Evolutionary conservation across 2,888 invertebrate species (phyloP), one percentile per base, ranked within the genome.

Genomic region (Pollenia angustigena): DNA sequence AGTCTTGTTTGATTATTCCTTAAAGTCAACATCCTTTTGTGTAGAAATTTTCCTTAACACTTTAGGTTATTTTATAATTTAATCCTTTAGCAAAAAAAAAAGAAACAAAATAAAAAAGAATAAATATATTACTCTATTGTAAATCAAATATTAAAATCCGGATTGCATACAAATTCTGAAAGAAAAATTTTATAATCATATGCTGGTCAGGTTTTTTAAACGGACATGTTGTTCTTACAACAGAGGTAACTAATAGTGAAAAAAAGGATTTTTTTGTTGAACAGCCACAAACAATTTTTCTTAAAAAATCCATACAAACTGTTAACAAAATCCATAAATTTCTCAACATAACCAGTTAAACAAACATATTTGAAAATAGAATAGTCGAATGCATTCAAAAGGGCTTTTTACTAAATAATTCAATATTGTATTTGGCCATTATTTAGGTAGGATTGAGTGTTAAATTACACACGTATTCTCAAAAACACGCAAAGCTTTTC

Each of bases 91-190:
- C 14, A n/a, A 56, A 71, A 46, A 4, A 14, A 8, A 4, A 4
- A 23, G 1, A 32, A 32, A 32, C n/a, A n/a, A n/a, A n/a, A n/a
- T n/a, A n/a, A 32, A 32, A 32, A 32, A 32, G 1, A 14, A 56
- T 56, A 72, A 64, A 74, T 74, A 54, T 74, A 58, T 64, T 50
- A 56, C 46, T 11, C 32, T 60, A 84, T 44, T 87, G 83, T 84
- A 87, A 87, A 87, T 87, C 84, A 87, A 87, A 87, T 78, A 87
- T 87, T 84, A 74, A 84, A 87, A 81, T 84, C 76, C 69, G 1
- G 11, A 8, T 48, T 42, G 18, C 46, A 32, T 18, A 18, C 6
- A 1, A 62, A 16, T 9, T 76, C 4, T 11, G n/a, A 54, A 9
- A 1, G n/a, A 48, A 4, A 62, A 64, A 62, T 50, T 14, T 50